These are phyloP conservation scores for Atta texana DNA, from an alignment of 1,140 invertebrate genomes.

Conservation along the genomic window DNA sequence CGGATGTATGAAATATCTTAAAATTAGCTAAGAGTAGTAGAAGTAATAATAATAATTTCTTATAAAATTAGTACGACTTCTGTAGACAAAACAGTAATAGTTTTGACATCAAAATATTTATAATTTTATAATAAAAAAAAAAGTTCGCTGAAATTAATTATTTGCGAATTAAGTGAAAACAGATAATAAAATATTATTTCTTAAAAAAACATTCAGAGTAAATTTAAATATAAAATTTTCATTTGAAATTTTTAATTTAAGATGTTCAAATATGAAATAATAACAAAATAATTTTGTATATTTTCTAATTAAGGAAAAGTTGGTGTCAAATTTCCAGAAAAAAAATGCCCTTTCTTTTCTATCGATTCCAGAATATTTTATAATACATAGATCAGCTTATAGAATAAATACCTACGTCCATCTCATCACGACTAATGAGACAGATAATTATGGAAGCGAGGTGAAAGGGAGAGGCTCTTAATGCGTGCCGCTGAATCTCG, in stretches of 20 bases:
- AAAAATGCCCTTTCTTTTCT: background rate
- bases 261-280: background rate
- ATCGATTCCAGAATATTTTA: background rate
- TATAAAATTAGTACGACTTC: conserved; percentile 5
- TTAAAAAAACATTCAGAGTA: background rate
- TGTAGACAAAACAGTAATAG: background rate
- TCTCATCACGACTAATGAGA: conserved; percentile 36
- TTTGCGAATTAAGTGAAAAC: background rate
- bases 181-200: background rate
- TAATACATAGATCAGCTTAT: no score
- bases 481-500: conserved; percentile 33
- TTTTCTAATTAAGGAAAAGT: background rate
- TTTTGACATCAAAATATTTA: background rate
- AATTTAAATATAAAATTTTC: background rate
- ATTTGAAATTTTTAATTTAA: background rate
- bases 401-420: background rate
- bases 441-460: conserved; percentile 33
- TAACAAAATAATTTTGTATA: background rate
- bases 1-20: background rate
- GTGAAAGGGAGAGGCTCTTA: conserved; percentile 27
- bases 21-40: background rate
- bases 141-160: background rate
- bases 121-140: background rate
- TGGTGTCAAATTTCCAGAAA: background rate
- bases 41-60: background rate